Conservation (phyloP, 2,113 vertebrate species). For the Eidolon helvum region DNA sequence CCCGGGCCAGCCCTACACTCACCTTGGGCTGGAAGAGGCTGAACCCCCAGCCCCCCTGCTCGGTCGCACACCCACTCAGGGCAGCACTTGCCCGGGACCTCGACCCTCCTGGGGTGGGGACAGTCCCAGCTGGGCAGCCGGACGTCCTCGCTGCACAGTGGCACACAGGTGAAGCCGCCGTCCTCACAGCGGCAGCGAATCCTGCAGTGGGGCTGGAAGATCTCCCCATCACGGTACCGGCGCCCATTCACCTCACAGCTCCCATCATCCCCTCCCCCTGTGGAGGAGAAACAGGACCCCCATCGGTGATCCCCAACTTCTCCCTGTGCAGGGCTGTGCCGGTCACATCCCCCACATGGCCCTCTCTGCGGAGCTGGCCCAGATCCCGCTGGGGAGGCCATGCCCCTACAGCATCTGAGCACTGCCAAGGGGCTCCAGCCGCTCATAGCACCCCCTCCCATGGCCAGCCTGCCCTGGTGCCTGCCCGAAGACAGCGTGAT, state of each 20-base stretch:
- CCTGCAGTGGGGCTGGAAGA: slow-evolving; percentile 93
- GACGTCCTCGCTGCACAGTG: slow-evolving; percentile 85
- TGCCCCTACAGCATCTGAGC: not conserved
- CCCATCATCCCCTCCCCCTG: slow-evolving; percentile 87
- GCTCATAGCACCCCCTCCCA: rapidly evolving
- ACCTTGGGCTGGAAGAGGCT: slow-evolving; percentile 25
- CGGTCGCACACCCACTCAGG: slow-evolving; percentile 93
- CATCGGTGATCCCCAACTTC: not conserved
- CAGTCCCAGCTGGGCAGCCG: slow-evolving; percentile 90
- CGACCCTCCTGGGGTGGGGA: slow-evolving; percentile 86
- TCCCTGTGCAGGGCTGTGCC: not conserved
- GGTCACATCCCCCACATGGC: rapidly evolving
- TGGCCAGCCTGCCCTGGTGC: not conserved
- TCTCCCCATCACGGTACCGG: slow-evolving; percentile 89
- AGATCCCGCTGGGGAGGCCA: not conserved
- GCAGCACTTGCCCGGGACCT: slow-evolving; percentile 92
- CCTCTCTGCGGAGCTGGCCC: not conserved
- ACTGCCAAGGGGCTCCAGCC: not conserved
- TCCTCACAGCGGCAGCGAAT: slow-evolving; percentile 88
- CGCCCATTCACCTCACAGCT: slow-evolving; percentile 91
- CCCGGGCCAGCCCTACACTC: not conserved
- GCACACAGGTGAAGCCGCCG: slow-evolving; percentile 90
- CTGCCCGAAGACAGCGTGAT: not conserved
- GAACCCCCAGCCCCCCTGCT: not conserved
- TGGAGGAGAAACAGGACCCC: not conserved